These are phyloP conservation scores for Lepus oiostolus DNA, from an alignment of 2,797 vertebrate genomes.

Conservation along the genomic window DNA sequence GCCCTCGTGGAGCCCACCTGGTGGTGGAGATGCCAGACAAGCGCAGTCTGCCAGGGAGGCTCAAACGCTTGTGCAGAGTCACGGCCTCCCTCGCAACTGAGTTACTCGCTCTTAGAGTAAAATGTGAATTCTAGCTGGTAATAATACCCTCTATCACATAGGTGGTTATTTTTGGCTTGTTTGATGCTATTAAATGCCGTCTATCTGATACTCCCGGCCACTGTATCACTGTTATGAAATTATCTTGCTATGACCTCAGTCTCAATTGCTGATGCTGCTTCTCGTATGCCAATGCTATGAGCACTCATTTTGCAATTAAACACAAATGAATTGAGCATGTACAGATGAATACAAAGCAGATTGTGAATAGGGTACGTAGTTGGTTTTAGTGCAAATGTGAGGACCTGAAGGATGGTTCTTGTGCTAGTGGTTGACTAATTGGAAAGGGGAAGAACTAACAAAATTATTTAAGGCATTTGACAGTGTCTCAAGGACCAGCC, in stretches of 20 bases:
- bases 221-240: constrained; percentile 38
- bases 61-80: neutral
- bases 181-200: neutral
- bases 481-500: neutral
- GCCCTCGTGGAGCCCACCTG: neutral
- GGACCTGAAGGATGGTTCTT: neutral
- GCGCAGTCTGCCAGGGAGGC: neutral
- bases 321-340: neutral
- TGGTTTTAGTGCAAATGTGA: neutral
- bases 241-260: constrained; percentile 54
- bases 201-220: neutral
- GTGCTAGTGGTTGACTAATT: neutral
- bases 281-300: constrained; percentile 54
- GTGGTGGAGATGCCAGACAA: neutral
- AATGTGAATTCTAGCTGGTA: constrained; percentile 39
- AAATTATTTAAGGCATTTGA: constrained; percentile 31
- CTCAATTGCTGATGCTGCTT: constrained; percentile 9
- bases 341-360: neutral
- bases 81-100: neutral
- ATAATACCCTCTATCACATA: neutral
- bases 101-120: neutral
- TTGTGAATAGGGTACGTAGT: neutral
- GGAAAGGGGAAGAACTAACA: neutral
- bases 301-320: neutral
- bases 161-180: neutral